A percentile compares a stretch with the other conserved stretches of the same genome.
Evolutionary conservation across 92 coral and sea anemone species (phyloP).

Genomic region (Pocillopora meandrina): DNA sequence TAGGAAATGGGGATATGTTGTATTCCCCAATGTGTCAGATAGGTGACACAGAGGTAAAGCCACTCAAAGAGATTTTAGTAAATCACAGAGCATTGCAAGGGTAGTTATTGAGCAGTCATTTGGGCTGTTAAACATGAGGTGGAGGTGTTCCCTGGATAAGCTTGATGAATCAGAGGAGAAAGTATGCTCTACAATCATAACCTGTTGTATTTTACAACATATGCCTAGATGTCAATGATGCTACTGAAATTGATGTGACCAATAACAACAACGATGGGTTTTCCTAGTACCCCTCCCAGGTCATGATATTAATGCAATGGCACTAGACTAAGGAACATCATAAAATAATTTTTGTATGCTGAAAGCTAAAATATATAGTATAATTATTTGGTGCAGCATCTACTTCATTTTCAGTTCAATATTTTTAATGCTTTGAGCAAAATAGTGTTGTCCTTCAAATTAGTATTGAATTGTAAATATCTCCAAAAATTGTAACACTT

Average conservation of each 20-base stretch:
- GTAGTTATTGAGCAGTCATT: conserved; percentile 52
- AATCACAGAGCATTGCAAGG: conserved; percentile 47
- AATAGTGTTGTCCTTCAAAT: no score
- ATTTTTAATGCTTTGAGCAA: no score
- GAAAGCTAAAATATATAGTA: no score
- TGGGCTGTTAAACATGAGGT: conserved; percentile 43
- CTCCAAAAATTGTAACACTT: no score
- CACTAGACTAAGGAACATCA: conserved; percentile 30
- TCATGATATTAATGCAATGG: conserved; percentile 27
- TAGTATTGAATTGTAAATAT: no score
- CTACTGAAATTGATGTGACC: background rate
- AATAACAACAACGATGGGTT: background rate
- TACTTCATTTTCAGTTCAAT: conserved; percentile 2
- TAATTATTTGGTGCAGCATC: background rate
- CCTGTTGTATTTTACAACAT: conserved; percentile 34
- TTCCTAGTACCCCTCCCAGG: conserved; percentile 25
- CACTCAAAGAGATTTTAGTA: conserved; percentile 37
- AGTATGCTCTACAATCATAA: conserved; percentile 30
- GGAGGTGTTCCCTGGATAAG: conserved; percentile 31
- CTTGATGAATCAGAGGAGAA: conserved; percentile 48
- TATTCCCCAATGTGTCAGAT: conserved; percentile 1
- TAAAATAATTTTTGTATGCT: background rate
- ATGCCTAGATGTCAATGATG: conserved; percentile 1
- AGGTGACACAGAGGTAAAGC: conserved; percentile 27
- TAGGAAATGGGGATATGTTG: conserved; percentile 13